Evolutionary conservation across 2,797 vertebrate species (phyloP), one percentile per base, ranked within the genome.

Genomic region (Hapalemur alaotrensis): DNA sequence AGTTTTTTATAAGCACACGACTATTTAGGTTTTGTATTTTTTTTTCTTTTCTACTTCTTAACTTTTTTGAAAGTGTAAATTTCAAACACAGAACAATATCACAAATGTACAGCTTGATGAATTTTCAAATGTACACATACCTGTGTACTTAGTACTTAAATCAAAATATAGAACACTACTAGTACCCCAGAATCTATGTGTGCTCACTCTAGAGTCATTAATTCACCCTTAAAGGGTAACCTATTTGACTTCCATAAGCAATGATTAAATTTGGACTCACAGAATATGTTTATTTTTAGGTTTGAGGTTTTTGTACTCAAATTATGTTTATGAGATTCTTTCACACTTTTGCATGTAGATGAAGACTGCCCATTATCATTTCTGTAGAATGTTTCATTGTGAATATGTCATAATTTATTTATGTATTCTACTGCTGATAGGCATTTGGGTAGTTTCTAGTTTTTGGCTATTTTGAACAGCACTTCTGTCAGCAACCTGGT

Each of bases 391-490:
- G 72, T 94, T 86, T 96, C 59, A 80, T 4, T 54, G 30, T 96
- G 73, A 93, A 38, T 79, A 88, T 63, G 50, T 90, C 28, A 18
- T 93, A 38, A 91, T 69, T 78, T 83, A 94, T 52, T 46, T 43
- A 80, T 11, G 0, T 91, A 90, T 10, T 50, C 35, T 57, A 41
- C 11, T 78, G 30, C 30, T 72, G 54, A 61, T 72, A 38, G 72
- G 52, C 35, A 92, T 76, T 91, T 72, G 57, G 57, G 57, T 59
- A 28, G 41, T 79, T 89, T 88, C 70, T 80, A 89, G 50, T 48
- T 92, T 91, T 52, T 78, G 18, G 50, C 32, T 95, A 54, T 65
- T 91, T 22, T 95, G n/a, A 89, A 73, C 18, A 92, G 85, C 67
- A 81, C 18, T 84, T 85, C 25, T 86, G 43, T 57, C 63, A 67